Evolutionary conservation across 53 echinoderm and acorn worm genomes (phyloP).

Genomic region (Zoroaster sp.): DNA sequence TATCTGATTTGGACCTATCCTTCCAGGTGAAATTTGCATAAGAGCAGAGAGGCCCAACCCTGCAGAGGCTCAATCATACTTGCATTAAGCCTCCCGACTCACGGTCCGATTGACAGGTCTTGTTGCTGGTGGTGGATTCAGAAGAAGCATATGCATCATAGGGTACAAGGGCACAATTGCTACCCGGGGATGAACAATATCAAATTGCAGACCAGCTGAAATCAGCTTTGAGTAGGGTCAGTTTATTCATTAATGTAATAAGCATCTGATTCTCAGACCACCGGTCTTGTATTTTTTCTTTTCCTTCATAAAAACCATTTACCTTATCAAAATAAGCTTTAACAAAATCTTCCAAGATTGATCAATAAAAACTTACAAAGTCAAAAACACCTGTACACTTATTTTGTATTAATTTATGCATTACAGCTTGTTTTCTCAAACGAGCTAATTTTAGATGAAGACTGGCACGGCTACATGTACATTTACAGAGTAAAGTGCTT

Average conservation of each 20-base stretch:
- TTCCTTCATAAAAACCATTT: background rate
- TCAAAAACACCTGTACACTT: too few relatives aligned
- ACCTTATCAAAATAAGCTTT: background rate
- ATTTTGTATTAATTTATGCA: too few relatives aligned
- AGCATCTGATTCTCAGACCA: background rate
- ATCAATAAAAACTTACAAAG: background rate
- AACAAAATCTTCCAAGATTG: background rate
- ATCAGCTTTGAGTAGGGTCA: background rate
- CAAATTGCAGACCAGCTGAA: constrained; percentile 19
- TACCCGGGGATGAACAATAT: background rate
- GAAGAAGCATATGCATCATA: background rate
- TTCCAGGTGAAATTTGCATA: constrained; percentile 46
- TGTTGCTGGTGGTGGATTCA: background rate
- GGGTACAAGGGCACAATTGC: background rate
- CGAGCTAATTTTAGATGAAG: too few relatives aligned
- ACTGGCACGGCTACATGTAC: too few relatives aligned
- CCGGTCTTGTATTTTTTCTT: background rate
- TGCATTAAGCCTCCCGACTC: constrained; percentile 1
- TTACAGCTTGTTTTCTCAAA: too few relatives aligned
- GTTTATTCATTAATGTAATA: background rate
- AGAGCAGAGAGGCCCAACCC: background rate
- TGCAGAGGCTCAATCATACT: constrained; percentile 24
- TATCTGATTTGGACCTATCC: constrained; percentile 29
- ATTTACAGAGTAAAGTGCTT: too few relatives aligned
- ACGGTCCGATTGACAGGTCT: constrained; percentile 30